Percentiles rank a stretch among this genome's conserved stretches.
Evolutionary conservation across 2,797 vertebrate species (phyloP).

Genomic region (Bovichtus variegatus): DNA sequence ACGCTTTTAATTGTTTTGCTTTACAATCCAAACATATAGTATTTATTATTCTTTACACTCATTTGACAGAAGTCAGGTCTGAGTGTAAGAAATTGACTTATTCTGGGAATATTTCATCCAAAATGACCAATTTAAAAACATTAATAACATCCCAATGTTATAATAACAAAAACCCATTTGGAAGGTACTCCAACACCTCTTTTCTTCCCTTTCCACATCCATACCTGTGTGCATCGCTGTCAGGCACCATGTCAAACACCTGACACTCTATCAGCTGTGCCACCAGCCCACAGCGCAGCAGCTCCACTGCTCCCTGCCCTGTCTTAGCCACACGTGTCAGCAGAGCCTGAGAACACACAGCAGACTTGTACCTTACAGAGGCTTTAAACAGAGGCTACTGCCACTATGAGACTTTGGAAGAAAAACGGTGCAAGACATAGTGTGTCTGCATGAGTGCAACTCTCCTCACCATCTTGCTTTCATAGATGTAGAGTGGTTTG

Average conservation of each 20-base stretch:
- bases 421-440: background rate
- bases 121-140: background rate
- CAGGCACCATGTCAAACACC: conserved; percentile 96
- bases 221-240: conserved; percentile 92
- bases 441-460: background rate
- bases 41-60: background rate
- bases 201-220: background rate
- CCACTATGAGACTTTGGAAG: background rate
- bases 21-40: background rate
- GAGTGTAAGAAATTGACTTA: background rate
- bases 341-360: conserved; percentile 87
- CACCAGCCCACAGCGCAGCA: conserved; percentile 94
- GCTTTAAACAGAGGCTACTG: background rate
- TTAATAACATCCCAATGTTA: background rate
- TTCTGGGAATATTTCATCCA: background rate
- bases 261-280: conserved; percentile 94
- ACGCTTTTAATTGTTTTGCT: background rate
- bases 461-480: conserved; percentile 95
- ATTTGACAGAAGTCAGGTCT: background rate
- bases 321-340: conserved; percentile 95
- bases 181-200: background rate
- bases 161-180: background rate
- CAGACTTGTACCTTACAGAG: background rate
- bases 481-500: conserved; percentile 96
- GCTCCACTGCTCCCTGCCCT: conserved; percentile 91